Evolutionary conservation across 1,140 invertebrate genomes (phyloP), one percentile per base, ranked within the genome.

Genomic region (Elymnias hypermnestra): DNA sequence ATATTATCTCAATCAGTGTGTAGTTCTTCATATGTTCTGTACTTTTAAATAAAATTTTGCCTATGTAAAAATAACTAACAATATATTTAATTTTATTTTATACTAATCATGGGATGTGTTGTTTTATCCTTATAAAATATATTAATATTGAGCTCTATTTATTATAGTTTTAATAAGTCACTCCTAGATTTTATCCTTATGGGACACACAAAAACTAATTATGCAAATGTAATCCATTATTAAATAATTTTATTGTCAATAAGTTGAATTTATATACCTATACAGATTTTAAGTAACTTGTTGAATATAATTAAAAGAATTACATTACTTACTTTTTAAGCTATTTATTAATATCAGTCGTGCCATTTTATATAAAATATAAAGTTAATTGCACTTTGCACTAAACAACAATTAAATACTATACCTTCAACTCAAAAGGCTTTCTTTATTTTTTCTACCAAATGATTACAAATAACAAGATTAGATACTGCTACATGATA

Each of bases 51-150:
- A 79, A 85, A 82, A 79, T 85, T 85, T 83, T 85, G 82, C 68
- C 81, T 86, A 84, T 85, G 76, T 87, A 82, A 83, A 77, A 83
- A n/a, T n/a, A 86, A 87, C 82, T 86, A 87, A 87, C 83, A 82
- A 73, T 85, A 86, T 84, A 86, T 87, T 86, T 86, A 84, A 83
- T 86, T 87, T 87, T 83, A 84, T 87, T 87, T 87, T 87, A 77
- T 87, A 87, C 86, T 87, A 87, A 87, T 86, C 76, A 81, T 75
- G 83, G 83, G 77, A 87, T 86, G 83, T 87, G 85, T 86, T 87
- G 83, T 87, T 86, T 85, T 87, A 84, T 85, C 83, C 83, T 86
- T 86, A 86, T 76, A 87, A 86, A 86, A 86, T 84, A 87, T 87
- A 87, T 86, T 87, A 84, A 86, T 79, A 87, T 86, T 87, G 74